phyloP scores from a whole-genome alignment of 2,888 invertebrate genomes.

The Pollenia labialis region DNA sequence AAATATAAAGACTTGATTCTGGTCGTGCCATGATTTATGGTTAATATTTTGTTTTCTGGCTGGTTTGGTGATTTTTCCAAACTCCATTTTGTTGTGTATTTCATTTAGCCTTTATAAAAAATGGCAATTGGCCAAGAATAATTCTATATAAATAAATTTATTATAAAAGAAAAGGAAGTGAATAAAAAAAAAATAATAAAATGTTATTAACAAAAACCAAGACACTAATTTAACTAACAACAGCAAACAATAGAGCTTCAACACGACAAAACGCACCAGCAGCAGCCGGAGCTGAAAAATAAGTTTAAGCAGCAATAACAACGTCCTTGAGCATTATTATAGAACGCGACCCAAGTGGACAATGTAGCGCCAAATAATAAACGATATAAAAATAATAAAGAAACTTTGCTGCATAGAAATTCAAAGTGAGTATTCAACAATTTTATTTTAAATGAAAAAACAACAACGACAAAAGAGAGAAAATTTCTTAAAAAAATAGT shows the following conservation, averaged over 20 bases:
- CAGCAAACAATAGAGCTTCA: slow-evolving; percentile 11
- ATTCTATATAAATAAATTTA: slow-evolving; percentile 17
- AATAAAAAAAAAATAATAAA: slow-evolving; percentile 22
- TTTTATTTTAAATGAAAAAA: slow-evolving; percentile 15
- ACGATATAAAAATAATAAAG: slow-evolving; percentile 12
- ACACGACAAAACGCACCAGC: not conserved
- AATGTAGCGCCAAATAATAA: slow-evolving; percentile 36
- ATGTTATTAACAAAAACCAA: slow-evolving; percentile 35
- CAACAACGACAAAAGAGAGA: not conserved
- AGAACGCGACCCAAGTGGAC: slow-evolving; percentile 47
- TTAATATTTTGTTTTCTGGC: slow-evolving; percentile 44
- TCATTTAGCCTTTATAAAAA: slow-evolving; percentile 16
- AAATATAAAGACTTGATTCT: slow-evolving; percentile 52
- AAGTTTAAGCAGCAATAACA: not conserved
- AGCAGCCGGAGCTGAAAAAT: not conserved
- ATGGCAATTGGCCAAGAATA: slow-evolving; percentile 56
- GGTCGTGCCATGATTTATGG: slow-evolving; percentile 45
- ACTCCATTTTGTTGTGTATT: not conserved
- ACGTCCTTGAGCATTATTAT: slow-evolving; percentile 33
- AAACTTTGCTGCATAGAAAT: not conserved
- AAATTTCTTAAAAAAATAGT: not conserved
- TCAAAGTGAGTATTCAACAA: slow-evolving; percentile 52
- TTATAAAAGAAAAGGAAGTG: not conserved
- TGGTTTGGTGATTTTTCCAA: slow-evolving; percentile 11
- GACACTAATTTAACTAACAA: slow-evolving; percentile 33